Percentiles rank a stretch among this genome's conserved stretches.
Evolutionary conservation across 2,888 invertebrate species (phyloP).

Genomic region (Drosophila helvetica): DNA sequence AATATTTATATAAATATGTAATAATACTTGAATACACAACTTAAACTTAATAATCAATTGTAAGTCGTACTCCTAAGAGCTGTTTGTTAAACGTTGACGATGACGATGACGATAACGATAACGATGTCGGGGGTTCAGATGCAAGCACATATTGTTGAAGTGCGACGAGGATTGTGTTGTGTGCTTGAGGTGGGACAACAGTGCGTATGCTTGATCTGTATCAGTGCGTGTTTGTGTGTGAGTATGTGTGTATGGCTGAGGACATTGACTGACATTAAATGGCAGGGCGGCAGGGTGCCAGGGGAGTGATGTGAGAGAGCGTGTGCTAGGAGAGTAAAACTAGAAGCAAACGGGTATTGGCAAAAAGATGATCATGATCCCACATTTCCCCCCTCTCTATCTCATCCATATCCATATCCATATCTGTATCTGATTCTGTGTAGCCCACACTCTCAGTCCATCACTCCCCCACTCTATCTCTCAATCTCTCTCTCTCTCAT

Average conservation of each 20-base stretch:
- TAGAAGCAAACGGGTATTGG: not conserved
- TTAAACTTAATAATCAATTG: constrained; percentile 53
- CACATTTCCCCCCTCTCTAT: constrained; percentile 7
- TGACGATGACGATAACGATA: constrained; percentile 15
- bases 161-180: constrained; percentile 9
- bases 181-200: constrained; percentile 42
- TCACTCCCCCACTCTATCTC: constrained; percentile 20
- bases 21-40: constrained; percentile 48
- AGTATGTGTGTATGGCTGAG: constrained; percentile 19
- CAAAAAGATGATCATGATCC: constrained; percentile 9
- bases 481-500: constrained; percentile 26
- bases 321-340: constrained; percentile 11
- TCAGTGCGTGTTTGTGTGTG: constrained; percentile 16
- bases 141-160: not conserved
- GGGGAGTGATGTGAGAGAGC: constrained; percentile 34
- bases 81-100: constrained; percentile 64
- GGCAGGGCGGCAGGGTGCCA: constrained; percentile 15
- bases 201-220: constrained; percentile 54
- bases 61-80: constrained; percentile 59
- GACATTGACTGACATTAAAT: constrained; percentile 62
- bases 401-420: not conserved
- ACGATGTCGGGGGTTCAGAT: not conserved
- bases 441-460: constrained; percentile 3
- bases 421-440: not conserved
- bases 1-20: constrained; percentile 48